Conservation (phyloP, 2,888 invertebrate genomes). For the Agrotis puta region DNA sequence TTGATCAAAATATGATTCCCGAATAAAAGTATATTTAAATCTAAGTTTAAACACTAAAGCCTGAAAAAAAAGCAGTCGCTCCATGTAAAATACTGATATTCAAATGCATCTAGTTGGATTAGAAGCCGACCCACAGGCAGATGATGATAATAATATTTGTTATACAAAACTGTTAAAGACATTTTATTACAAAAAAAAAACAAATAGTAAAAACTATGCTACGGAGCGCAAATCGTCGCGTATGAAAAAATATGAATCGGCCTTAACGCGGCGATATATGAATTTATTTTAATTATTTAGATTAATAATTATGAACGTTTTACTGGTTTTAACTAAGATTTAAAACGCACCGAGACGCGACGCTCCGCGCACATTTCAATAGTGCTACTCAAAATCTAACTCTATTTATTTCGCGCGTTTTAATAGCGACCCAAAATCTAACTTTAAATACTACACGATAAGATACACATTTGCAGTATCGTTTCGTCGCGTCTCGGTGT, state of each 20-base stretch:
- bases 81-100: neutral
- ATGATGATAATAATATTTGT: neutral
- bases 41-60: no score
- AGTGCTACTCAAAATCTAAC: no score
- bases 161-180: conserved; percentile 25
- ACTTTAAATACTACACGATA: no score
- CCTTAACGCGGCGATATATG: conserved; percentile 25
- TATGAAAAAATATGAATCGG: conserved; percentile 52
- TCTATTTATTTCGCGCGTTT: no score
- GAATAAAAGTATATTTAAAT: no score
- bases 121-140: neutral
- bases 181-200: conserved; percentile 2
- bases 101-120: neutral
- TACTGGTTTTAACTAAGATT: neutral
- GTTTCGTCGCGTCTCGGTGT: no score
- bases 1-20: no score
- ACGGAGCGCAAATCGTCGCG: conserved; percentile 33
- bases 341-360: no score
- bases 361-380: no score
- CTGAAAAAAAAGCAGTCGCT: neutral
- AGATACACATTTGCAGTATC: no score
- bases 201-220: conserved; percentile 33
- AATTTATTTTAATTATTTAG: conserved; percentile 21
- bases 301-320: conserved; percentile 36
- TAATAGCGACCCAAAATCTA: no score